Evolutionary conservation across 2,888 invertebrate genomes (phyloP), one percentile per base, ranked within the genome.

Genomic region (Megastigmus dorsalis): DNA sequence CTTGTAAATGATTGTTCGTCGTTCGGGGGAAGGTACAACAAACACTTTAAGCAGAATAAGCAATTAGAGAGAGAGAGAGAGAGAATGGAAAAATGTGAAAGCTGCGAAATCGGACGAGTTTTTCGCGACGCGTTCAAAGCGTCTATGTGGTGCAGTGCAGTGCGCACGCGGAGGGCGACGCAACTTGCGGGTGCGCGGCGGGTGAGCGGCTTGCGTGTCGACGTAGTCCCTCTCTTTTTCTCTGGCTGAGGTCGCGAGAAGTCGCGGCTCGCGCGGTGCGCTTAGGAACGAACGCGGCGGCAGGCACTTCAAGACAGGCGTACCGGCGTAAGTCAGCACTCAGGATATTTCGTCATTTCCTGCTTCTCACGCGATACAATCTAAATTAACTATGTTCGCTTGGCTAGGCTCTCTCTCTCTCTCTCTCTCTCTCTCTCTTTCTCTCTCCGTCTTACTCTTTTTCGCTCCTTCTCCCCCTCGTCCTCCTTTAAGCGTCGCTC

Each of bases 271-370:
- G n/a, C 15, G 28, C 41, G n/a, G 54, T n/a, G 38, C 45, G 26
- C 54, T 54, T 66, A 41, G 65, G 38, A 50, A 15, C 26, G 59
- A 41, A 41, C 57, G 13, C 50, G 20, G 13, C 73, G 36, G 76
- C 50, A 75, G 54, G 63, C 48, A 43, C 65, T 78, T 73, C 78
- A 77, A 80, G 76, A 74, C 62, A n/a, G 50, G 60, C 60, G 77
- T 76, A 77, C 78, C 79, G 81, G 84, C 84, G 84, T 85, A 88
- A 88, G 86, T 87, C 85, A 82, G 86, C 85, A 85, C 86, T 86
- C 88, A 88, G 88, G 88, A 88, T 88, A 88, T 88, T 88, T 88
- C 88, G 88, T 88, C 88, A 88, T 88, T 88, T 88, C 88, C 88
- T 88, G 88, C 87, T 88, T 88, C 88, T 88, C 88, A 88, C 88